phyloP scores from a whole-genome alignment of 2,888 invertebrate genomes.

The Calliopum simillimum region DNA sequence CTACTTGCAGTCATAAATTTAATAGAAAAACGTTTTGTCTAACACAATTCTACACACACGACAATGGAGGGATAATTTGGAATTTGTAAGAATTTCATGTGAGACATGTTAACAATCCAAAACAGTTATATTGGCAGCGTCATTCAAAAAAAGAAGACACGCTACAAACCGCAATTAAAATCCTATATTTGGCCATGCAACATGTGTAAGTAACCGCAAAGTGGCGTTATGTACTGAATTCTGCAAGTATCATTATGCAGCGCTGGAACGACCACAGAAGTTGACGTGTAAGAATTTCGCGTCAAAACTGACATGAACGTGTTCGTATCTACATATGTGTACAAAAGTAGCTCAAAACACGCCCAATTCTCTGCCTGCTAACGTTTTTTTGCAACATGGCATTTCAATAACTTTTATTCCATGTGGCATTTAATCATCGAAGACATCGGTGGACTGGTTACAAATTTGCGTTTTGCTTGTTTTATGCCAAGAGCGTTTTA shows the following conservation, averaged over 20 bases:
- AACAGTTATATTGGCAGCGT: not conserved
- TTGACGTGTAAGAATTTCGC: slow-evolving; percentile 24
- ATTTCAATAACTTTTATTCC: not conserved
- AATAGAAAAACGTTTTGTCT: slow-evolving; percentile 6
- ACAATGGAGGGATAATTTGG: too few relatives aligned
- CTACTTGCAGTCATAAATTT: slow-evolving; percentile 18
- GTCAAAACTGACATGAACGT: not conserved
- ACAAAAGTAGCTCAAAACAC: slow-evolving; percentile 2
- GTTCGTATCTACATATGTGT: too few relatives aligned
- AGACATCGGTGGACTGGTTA: too few relatives aligned
- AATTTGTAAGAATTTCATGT: too few relatives aligned
- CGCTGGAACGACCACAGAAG: not conserved
- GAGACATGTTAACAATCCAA: too few relatives aligned
- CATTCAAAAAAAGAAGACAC: not conserved
- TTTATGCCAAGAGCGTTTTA: too few relatives aligned
- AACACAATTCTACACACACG: too few relatives aligned
- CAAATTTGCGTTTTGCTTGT: not conserved
- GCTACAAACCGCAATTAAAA: slow-evolving; percentile 5
- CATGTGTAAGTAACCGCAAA: not conserved
- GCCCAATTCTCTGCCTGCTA: slow-evolving; percentile 13
- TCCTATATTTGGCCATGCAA: not conserved
- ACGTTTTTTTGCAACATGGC: not conserved
- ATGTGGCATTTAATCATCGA: not conserved
- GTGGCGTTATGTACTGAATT: not conserved
- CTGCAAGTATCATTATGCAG: not conserved